phyloP scores from a whole-genome alignment of 2,888 invertebrate species.

The Yponomeuta malinellus region DNA sequence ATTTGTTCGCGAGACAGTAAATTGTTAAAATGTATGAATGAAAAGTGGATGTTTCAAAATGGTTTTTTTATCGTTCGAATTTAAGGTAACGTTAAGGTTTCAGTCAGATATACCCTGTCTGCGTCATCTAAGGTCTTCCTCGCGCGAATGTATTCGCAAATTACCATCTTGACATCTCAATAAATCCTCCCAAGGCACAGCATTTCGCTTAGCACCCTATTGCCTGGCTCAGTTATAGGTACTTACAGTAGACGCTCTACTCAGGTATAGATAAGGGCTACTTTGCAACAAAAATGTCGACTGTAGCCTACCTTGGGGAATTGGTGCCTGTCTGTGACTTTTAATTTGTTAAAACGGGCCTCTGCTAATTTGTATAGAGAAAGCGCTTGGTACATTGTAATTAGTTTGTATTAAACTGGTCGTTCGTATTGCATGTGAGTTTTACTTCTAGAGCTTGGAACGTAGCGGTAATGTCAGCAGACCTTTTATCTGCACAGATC shows the following conservation, averaged over 20 bases:
- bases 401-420: too few species aligned
- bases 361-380: neutral
- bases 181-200: slow-evolving; percentile 16
- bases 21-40: too few species aligned
- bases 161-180: slow-evolving; percentile 17
- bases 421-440: too few species aligned
- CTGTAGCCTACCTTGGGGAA: neutral
- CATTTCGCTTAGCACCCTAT: neutral
- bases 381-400: too few species aligned
- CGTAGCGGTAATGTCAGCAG: too few species aligned
- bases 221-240: neutral
- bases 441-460: too few species aligned
- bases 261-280: too few species aligned
- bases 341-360: neutral
- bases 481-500: too few species aligned
- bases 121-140: neutral
- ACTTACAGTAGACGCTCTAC: too few species aligned
- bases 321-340: neutral
- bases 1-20: too few species aligned
- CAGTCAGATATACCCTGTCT: neutral
- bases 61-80: neutral
- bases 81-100: too few species aligned
- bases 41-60: neutral
- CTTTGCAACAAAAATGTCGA: too few species aligned
- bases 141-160: slow-evolving; percentile 8